Evolutionary conservation across 1,140 invertebrate genomes (phyloP).

Genomic region (Lerema accius): DNA sequence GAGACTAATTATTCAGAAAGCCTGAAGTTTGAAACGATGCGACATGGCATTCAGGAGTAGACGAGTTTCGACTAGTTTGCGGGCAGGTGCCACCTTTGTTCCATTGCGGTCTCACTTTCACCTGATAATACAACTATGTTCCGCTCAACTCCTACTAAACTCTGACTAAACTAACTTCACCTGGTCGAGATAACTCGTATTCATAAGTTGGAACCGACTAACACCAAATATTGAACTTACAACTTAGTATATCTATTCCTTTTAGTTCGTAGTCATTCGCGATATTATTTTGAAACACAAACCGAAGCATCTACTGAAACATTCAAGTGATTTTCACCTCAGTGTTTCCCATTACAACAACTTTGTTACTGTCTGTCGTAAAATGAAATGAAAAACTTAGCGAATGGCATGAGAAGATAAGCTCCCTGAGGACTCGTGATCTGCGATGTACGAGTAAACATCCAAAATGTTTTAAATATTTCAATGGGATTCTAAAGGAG

Average conservation of each 20-base stretch:
- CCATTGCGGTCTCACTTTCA: slow-evolving; percentile 47
- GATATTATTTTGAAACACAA: no score
- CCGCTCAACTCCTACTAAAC: slow-evolving; percentile 34
- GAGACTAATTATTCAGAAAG: slow-evolving; percentile 40
- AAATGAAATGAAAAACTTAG: slow-evolving; percentile 10
- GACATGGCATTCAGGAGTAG: slow-evolving; percentile 49
- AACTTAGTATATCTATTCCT: slow-evolving; percentile 15
- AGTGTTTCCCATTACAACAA: slow-evolving; percentile 11
- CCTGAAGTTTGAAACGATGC: slow-evolving; percentile 46
- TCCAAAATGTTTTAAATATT: not conserved
- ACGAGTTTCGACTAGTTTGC: slow-evolving; percentile 53
- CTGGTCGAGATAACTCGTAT: slow-evolving; percentile 36
- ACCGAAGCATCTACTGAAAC: slow-evolving; percentile 4
- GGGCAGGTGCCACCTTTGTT: slow-evolving; percentile 50
- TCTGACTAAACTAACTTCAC: slow-evolving; percentile 38
- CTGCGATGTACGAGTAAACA: not conserved
- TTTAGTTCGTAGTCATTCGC: not conserved
- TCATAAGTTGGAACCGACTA: slow-evolving; percentile 22
- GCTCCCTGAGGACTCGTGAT: not conserved
- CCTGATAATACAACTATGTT: slow-evolving; percentile 62
- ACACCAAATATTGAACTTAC: slow-evolving; percentile 16
- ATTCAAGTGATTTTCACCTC: slow-evolving; percentile 15
- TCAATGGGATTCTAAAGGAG: not conserved
- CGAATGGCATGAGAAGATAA: not conserved
- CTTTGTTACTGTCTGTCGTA: slow-evolving; percentile 3